Percentiles rank a stretch among this genome's conserved stretches.
Conservation (phyloP, 2,113 vertebrate species). For the Anser cygnoides region DNA sequence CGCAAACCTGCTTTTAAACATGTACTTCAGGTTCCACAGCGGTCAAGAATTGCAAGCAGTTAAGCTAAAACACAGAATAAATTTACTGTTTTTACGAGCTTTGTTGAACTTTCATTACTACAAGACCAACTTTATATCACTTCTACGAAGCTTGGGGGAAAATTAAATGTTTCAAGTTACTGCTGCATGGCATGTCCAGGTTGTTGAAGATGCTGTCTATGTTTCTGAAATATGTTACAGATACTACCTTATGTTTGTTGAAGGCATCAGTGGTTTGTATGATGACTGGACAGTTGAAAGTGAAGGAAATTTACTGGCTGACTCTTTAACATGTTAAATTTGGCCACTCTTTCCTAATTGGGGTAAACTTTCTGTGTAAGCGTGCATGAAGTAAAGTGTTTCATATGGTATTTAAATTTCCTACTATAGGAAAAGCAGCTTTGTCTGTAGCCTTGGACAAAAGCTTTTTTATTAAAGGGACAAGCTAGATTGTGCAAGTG, state of each 20-base stretch:
- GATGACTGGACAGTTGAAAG: neutral
- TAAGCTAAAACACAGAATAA: neutral
- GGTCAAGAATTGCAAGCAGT: neutral
- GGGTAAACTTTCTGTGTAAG: neutral
- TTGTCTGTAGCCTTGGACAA: constrained; percentile 32
- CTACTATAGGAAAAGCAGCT: constrained; percentile 41
- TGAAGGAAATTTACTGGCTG: neutral
- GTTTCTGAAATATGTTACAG: neutral
- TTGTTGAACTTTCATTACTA: neutral
- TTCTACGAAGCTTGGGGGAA: neutral
- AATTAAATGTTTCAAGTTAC: neutral
- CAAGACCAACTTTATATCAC: neutral
- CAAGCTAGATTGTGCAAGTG: constrained; percentile 53
- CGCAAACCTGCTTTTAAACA: neutral
- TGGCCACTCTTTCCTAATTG: neutral
- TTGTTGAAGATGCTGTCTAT: neutral
- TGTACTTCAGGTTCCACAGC: neutral
- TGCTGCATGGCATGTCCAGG: neutral
- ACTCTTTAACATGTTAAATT: neutral
- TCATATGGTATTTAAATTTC: constrained; percentile 16
- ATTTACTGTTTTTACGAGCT: neutral
- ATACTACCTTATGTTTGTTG: neutral
- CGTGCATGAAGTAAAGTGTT: neutral
- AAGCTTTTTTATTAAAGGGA: constrained; percentile 54
- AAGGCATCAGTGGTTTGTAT: neutral